Conservation (phyloP, 1,140 invertebrate species). For the Belonocnema kinseyi region DNA sequence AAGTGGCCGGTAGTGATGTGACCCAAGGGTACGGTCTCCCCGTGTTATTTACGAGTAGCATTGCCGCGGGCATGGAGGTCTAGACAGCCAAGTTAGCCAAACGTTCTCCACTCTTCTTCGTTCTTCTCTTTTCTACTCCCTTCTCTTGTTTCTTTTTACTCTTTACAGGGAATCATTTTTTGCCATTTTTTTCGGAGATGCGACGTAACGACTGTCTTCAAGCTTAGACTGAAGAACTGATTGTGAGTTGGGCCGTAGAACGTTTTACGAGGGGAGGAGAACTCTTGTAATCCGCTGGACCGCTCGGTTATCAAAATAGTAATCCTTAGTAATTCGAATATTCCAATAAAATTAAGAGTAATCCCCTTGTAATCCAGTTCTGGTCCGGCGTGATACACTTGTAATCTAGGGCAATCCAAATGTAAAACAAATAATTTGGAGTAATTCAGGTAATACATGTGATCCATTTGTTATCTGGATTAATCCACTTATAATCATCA, state of each 20-base stretch:
- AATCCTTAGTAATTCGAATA: too few relatives aligned
- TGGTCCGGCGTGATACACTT: too few relatives aligned
- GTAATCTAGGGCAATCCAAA: too few relatives aligned
- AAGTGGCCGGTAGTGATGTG: conserved; percentile 69
- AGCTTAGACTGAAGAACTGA: conserved; percentile 42
- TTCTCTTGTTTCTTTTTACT: conserved; percentile 48
- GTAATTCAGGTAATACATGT: too few relatives aligned
- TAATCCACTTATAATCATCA: too few relatives aligned
- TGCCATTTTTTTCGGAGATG: conserved; percentile 49
- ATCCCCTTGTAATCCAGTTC: too few relatives aligned
- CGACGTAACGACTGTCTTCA: conserved; percentile 52
- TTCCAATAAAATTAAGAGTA: too few relatives aligned
- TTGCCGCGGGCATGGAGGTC: conserved; percentile 60
- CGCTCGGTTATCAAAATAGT: too few relatives aligned
- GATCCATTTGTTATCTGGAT: too few relatives aligned
- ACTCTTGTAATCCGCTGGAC: too few relatives aligned
- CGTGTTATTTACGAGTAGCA: conserved; percentile 67
- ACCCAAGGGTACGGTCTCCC: conserved; percentile 61
- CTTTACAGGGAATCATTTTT: conserved; percentile 50
- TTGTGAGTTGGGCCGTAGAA: conserved; percentile 8
- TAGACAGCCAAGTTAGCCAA: conserved; percentile 51
- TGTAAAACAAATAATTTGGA: too few relatives aligned
- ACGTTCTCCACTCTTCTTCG: conserved; percentile 46
- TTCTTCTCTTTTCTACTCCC: conserved; percentile 31
- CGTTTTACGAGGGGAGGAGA: conserved; percentile 28